phyloP scores from a whole-genome alignment of 2,888 invertebrate genomes.

The Tethea ocularis region DNA sequence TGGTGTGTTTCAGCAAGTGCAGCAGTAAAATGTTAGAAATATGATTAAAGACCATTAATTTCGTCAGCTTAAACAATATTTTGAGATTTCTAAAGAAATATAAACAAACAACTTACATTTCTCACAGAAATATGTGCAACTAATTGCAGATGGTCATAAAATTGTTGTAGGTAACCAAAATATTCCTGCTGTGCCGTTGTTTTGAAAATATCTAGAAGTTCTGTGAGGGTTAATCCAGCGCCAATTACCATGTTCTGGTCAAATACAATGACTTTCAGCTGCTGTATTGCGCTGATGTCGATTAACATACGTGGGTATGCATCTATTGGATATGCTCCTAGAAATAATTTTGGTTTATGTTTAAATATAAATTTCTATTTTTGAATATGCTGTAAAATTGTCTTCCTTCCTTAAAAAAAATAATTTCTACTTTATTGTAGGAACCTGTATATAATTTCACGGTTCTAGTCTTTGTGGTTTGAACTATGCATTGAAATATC shows the following conservation, averaged over 20 bases:
- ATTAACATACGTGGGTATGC: conserved; percentile 77
- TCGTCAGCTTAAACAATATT: too few relatives aligned
- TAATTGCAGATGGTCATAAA: conserved; percentile 85
- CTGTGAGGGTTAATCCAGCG: conserved; percentile 80
- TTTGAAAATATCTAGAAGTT: conserved; percentile 74
- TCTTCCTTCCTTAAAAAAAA: too few relatives aligned
- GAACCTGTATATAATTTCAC: too few relatives aligned
- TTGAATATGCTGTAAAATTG: too few relatives aligned
- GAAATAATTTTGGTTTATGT: too few relatives aligned
- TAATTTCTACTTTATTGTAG: too few relatives aligned
- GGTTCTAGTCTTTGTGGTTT: too few relatives aligned
- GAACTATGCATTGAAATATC: too few relatives aligned
- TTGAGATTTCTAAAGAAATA: background rate
- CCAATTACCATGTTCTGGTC: conserved; percentile 80
- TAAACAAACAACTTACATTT: conserved; percentile 84
- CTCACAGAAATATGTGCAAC: conserved; percentile 88
- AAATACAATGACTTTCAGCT: conserved; percentile 71
- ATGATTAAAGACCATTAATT: too few relatives aligned
- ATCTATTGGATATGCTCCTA: conserved; percentile 65
- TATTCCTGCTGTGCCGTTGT: conserved; percentile 50
- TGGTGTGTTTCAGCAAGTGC: too few relatives aligned
- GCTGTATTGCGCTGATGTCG: conserved; percentile 83
- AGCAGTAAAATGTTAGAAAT: too few relatives aligned
- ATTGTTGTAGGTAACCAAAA: conserved; percentile 82
- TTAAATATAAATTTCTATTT: too few relatives aligned